A percentile compares a stretch with the other conserved stretches of the same genome.
Conservation (phyloP, 2,113 vertebrate species). For the Amblyopsis rosae region DNA sequence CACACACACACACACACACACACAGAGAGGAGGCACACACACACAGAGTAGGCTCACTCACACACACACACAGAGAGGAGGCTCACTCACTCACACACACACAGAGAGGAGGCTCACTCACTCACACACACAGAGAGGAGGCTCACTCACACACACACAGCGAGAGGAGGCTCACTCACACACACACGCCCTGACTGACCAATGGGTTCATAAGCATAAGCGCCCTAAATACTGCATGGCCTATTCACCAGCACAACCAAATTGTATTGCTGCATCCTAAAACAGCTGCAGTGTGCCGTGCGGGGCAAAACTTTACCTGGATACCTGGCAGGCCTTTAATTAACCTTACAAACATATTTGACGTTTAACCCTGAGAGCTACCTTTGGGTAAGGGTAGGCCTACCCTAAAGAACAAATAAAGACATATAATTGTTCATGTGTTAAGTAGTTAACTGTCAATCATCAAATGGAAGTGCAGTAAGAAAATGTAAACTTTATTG, state of each 20-base stretch:
- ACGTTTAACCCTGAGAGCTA: neutral
- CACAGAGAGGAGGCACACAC: too few species aligned
- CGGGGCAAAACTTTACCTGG: too few species aligned
- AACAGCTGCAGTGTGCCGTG: too few species aligned
- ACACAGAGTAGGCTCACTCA: too few species aligned
- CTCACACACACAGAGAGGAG: slow-evolving; percentile 18
- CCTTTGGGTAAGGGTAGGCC: neutral
- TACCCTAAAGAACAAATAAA: neutral
- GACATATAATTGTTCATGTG: too few species aligned
- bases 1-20: too few species aligned
- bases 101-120: neutral
- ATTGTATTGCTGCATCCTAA: too few species aligned
- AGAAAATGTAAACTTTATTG: slow-evolving; percentile 85
- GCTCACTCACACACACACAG: slow-evolving; percentile 18
- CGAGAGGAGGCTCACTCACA: slow-evolving; percentile 10
- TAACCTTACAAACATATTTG: neutral
- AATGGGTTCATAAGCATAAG: neutral
- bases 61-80: too few species aligned
- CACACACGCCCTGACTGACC: neutral
- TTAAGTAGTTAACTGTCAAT: neutral
- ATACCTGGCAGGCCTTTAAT: too few species aligned
- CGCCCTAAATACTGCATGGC: neutral
- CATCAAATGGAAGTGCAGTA: slow-evolving; percentile 45
- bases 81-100: too few species aligned
- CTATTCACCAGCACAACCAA: too few species aligned